Conservation (phyloP, 1,140 invertebrate species). For the Pissodes strobi region DNA sequence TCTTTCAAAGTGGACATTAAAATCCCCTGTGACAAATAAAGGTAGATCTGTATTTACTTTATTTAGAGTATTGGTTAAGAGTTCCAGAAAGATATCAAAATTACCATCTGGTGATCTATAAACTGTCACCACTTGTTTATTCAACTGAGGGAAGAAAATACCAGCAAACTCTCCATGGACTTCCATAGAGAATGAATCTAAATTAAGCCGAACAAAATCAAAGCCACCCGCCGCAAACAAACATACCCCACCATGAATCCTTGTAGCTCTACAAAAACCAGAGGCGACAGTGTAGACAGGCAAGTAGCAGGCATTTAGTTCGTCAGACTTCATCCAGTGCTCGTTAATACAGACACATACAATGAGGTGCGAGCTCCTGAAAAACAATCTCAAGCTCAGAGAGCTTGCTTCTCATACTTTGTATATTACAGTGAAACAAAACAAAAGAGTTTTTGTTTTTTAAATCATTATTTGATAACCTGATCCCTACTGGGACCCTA, state of each 20-base stretch:
- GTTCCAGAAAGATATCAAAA: too few relatives aligned
- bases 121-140: too few relatives aligned
- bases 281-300: not conserved
- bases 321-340: not conserved
- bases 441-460: not conserved
- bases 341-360: not conserved
- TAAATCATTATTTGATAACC: too few relatives aligned
- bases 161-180: too few relatives aligned
- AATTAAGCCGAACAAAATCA: too few relatives aligned
- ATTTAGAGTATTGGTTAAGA: not conserved
- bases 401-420: not conserved
- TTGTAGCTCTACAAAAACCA: not conserved
- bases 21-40: not conserved
- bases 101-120: too few relatives aligned
- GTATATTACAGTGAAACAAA: not conserved
- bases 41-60: not conserved
- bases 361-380: not conserved
- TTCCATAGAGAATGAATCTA: too few relatives aligned
- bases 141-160: too few relatives aligned
- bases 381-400: not conserved
- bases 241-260: not conserved
- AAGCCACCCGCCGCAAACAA: not conserved
- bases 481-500: too few relatives aligned
- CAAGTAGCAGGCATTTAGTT: not conserved
- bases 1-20: not conserved